Percentiles rank a stretch among this genome's conserved stretches.
Conservation (phyloP, 1,140 invertebrate species). For the Panagrolaimus sp. region DNA sequence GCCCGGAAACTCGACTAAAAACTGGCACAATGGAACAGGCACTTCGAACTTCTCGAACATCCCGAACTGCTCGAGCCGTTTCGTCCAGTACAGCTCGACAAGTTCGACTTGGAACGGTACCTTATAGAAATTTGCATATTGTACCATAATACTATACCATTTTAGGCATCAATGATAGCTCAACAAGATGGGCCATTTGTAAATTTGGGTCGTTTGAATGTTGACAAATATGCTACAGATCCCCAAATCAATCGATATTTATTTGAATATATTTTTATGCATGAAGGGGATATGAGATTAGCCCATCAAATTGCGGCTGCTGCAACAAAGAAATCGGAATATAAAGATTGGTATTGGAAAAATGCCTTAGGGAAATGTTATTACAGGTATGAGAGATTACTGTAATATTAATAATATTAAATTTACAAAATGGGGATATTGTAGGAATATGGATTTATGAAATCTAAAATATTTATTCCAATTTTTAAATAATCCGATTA, state of each 20-base stretch:
- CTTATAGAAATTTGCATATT: too few relatives aligned
- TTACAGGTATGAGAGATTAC: slow-evolving; percentile 63
- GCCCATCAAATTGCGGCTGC: slow-evolving; percentile 74
- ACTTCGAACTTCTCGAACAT: slow-evolving; percentile 71
- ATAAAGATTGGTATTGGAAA: slow-evolving; percentile 96
- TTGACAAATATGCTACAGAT: slow-evolving; percentile 77
- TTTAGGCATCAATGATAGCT: slow-evolving; percentile 74
- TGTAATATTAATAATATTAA: neutral
- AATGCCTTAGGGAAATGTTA: slow-evolving; percentile 88
- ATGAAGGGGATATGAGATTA: slow-evolving; percentile 72
- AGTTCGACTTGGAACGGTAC: slow-evolving; percentile 65
- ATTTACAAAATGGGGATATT: too few relatives aligned
- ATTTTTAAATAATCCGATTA: too few relatives aligned
- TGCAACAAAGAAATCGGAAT: slow-evolving; percentile 63
- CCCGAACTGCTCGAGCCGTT: slow-evolving; percentile 71
- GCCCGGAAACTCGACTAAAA: slow-evolving; percentile 64
- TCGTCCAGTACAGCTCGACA: slow-evolving; percentile 69
- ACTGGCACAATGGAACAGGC: slow-evolving; percentile 69
- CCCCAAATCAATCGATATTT: slow-evolving; percentile 74
- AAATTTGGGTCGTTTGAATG: slow-evolving; percentile 79
- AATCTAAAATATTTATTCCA: too few relatives aligned
- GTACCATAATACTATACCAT: too few relatives aligned
- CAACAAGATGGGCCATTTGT: slow-evolving; percentile 76
- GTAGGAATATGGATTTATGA: too few relatives aligned
- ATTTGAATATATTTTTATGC: slow-evolving; percentile 89